Evolutionary conservation across 2,113 vertebrate genomes (phyloP).

Genomic region (Uria aalge): DNA sequence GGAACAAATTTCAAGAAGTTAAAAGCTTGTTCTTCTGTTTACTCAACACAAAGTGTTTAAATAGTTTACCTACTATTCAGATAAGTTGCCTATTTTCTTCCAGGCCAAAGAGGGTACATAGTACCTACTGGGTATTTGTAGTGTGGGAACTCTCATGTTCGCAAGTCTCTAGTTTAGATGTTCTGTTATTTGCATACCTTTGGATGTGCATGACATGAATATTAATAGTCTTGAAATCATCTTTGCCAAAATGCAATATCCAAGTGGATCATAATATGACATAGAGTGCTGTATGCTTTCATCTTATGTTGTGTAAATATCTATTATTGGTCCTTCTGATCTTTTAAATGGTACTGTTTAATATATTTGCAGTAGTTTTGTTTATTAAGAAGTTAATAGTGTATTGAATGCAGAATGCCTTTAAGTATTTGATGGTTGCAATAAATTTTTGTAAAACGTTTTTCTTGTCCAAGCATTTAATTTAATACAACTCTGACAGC

Average conservation of each 20-base stretch:
- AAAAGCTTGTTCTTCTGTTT: slow-evolving; percentile 53
- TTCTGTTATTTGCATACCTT: slow-evolving; percentile 63
- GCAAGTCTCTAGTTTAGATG: slow-evolving; percentile 60
- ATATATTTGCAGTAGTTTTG: slow-evolving; percentile 72
- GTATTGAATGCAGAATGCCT: slow-evolving; percentile 74
- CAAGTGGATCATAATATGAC: slow-evolving; percentile 59
- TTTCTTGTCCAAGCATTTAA: slow-evolving; percentile 80
- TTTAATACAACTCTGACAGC: slow-evolving; percentile 68
- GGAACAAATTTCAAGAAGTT: slow-evolving; percentile 15
- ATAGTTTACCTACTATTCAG: slow-evolving; percentile 52
- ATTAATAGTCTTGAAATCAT: slow-evolving; percentile 58
- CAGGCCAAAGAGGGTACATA: slow-evolving; percentile 64
- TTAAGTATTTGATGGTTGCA: slow-evolving; percentile 75
- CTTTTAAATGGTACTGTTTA: slow-evolving; percentile 71
- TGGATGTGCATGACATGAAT: slow-evolving; percentile 55
- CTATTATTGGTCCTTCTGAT: slow-evolving; percentile 66
- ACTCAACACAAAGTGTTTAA: slow-evolving; percentile 36
- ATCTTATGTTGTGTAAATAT: slow-evolving; percentile 71
- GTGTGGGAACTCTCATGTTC: slow-evolving; percentile 40
- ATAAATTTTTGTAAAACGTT: slow-evolving; percentile 80
- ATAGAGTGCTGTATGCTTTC: slow-evolving; percentile 73
- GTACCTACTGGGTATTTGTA: slow-evolving; percentile 34
- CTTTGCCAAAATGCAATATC: slow-evolving; percentile 63
- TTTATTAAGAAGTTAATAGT: slow-evolving; percentile 74
- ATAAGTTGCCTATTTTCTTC: slow-evolving; percentile 56